Evolutionary conservation across 2,113 vertebrate genomes (phyloP), one percentile per base, ranked within the genome.

Genomic region (Fulica atra): DNA sequence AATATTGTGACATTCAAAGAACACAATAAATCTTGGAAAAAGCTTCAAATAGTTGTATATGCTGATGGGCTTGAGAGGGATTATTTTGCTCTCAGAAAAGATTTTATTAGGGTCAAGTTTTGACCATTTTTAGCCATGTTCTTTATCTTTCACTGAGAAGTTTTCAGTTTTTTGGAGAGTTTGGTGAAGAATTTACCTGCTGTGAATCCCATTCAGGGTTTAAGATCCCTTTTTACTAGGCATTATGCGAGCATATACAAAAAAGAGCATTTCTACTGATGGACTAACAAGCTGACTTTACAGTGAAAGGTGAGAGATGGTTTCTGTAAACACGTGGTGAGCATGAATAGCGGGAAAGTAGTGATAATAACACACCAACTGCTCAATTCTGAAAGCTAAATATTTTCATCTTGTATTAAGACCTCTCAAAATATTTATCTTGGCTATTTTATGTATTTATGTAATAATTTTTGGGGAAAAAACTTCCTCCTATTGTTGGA

Each of bases 341-440:
- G 50, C 79, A 63, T 74, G 36, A 70, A 35, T 63, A 78, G 40
- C 2, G 2, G 50, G 23, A 28, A 92, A 91, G 11, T 44, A 76
- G 21, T 70, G 78, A 79, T 69, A 38, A 36, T 91, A 95, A 79
- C 25, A 46, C 24, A 85, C 16, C 48, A 85, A 64, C 11, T 65
- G 8, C 35, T 86, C 36, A 29, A 24, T 81, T 86, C n/a, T 74
- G 35, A 81, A 79, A 79, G 33, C n/a, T 82, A 85, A 91, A 65
- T 81, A 81, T 72, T 93, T 82, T 94, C 36, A 24, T 80, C 33
- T 61, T 65, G 18, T 89, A 56, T 87, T 61, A 89, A 89, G 53
- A 65, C 16, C 82, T 80, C 44, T 72, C 33, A 82, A 85, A 95
- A 93, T 95, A 89, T 96, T 95, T 92, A 31, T 89, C 78, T 95